Percentiles rank a stretch among this genome's conserved stretches.
Evolutionary conservation across 2,113 vertebrate species (phyloP).

Genomic region (Mormyrus lacerda): DNA sequence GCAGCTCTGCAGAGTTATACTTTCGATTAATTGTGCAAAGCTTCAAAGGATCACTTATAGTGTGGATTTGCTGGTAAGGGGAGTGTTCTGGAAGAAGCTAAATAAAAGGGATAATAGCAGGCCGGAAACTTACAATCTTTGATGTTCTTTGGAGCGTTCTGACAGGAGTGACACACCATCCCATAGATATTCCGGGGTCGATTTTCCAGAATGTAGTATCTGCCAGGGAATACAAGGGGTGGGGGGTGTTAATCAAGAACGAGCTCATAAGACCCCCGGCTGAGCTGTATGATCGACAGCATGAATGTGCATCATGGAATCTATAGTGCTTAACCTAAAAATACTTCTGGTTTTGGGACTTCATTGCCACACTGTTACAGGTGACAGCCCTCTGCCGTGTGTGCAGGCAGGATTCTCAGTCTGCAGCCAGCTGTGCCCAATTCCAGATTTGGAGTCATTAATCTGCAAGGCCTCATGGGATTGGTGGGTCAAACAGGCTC

Average conservation of each 20-base stretch:
- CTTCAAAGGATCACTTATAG: neutral
- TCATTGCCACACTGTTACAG: neutral
- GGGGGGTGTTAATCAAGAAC: neutral
- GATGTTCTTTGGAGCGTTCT: slow-evolving; percentile 80
- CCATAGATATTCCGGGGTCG: slow-evolving; percentile 86
- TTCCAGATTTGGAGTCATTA: neutral
- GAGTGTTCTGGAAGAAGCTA: neutral
- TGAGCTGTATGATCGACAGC: neutral
- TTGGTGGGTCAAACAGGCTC: neutral
- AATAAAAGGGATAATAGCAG: neutral
- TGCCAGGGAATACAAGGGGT: slow-evolving; percentile 45
- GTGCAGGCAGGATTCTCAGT: neutral
- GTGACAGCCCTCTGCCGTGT: neutral
- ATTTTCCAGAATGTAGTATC: slow-evolving; percentile 92
- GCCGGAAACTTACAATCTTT: slow-evolving; percentile 83
- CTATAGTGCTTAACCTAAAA: neutral
- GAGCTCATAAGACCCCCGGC: neutral
- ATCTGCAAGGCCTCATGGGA: neutral
- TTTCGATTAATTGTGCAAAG: neutral
- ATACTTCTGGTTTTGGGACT: neutral
- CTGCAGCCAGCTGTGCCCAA: neutral
- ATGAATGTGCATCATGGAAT: neutral
- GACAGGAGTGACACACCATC: slow-evolving; percentile 94
- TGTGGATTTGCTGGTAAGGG: neutral
- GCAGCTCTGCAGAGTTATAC: neutral